These are phyloP conservation scores for Dolomedes plantarius DNA, from an alignment of 2,888 invertebrate genomes.

Conservation along the genomic window DNA sequence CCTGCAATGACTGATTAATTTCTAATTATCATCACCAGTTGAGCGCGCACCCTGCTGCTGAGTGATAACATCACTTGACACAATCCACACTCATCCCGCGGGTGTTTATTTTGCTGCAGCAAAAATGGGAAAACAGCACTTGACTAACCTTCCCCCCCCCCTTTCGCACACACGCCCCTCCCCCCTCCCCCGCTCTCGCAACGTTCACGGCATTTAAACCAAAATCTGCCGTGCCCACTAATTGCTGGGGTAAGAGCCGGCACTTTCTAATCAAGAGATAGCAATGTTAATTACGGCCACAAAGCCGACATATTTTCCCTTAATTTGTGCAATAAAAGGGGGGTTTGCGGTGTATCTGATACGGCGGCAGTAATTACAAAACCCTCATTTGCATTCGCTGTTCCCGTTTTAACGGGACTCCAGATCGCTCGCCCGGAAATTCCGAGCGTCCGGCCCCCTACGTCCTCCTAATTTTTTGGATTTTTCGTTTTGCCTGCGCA, in stretches of 20 bases:
- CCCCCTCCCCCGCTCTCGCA: neutral
- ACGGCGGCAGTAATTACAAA: slow-evolving; percentile 69
- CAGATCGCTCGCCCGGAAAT: slow-evolving; percentile 65
- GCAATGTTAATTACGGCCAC: slow-evolving; percentile 72
- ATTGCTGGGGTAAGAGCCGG: slow-evolving; percentile 60
- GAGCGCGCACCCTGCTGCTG: slow-evolving; percentile 17
- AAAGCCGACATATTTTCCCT: slow-evolving; percentile 71
- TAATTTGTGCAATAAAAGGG: slow-evolving; percentile 72
- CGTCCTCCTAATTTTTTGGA: slow-evolving; percentile 5
- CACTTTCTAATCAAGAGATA: slow-evolving; percentile 72
- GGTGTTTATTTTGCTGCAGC: slow-evolving; percentile 51
- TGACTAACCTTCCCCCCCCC: slow-evolving; percentile 25
- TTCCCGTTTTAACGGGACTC: slow-evolving; percentile 50
- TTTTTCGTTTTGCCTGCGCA: slow-evolving; percentile 25
- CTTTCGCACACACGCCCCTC: neutral
- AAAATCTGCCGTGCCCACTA: slow-evolving; percentile 66
- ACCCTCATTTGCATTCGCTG: slow-evolving; percentile 67
- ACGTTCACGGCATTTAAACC: slow-evolving; percentile 51
- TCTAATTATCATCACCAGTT: slow-evolving; percentile 65
- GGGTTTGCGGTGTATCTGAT: slow-evolving; percentile 67
- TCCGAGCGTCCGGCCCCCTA: slow-evolving; percentile 29
- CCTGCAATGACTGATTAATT: slow-evolving; percentile 65
- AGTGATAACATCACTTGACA: slow-evolving; percentile 67
- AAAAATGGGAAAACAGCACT: slow-evolving; percentile 48
- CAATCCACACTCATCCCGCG: slow-evolving; percentile 54